Base-by-base conservation (phyloP, 2,888 invertebrate genomes). In the Petrolisthes manimaculis region DNA sequence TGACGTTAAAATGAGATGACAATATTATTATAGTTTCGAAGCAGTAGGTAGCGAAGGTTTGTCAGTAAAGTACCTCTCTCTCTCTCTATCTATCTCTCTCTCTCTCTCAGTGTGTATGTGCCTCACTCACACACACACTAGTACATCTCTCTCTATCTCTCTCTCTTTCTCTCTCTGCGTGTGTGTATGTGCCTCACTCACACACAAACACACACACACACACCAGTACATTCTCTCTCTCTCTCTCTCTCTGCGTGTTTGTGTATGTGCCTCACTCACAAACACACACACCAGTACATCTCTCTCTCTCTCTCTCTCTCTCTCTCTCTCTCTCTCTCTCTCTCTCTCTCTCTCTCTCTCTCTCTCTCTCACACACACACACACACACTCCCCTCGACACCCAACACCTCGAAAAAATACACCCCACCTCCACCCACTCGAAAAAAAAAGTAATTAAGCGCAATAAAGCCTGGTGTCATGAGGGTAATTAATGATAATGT, bases 401-500 rank as follows among this genome's bases (percentile, higher is more conserved):
- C 71, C 9, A 14, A 71, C 71, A 71, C 71, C 71, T 12, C 71
- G n/a, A 71, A 71, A 71, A 71, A 71, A 71, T 71, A 71, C 71
- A 71, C 71, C 8, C 5, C 71, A 71, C 9, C 5, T n/a, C n/a
- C 61, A 61, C 6, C 5, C 5, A 18, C n/a, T 5, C 9, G n/a
- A 71, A 71, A 71, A 71, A 71, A 71, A 71, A 71, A 71, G 12
- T 71, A 71, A 71, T 71, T 71, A 71, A n/a, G n/a, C n/a, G 71
- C 71, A 71, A 71, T 71, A 71, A 71, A 71, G 18, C 71, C n/a
- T 71, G n/a, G 71, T 71, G 71, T 71, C 71, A 71, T 71, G 71
- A 71, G 71, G n/a, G 71, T 71, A 71, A 71, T 71, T 71, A 71
- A 71, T 71, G 71, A n/a, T 71, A 71, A 71, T 71, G 71, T 12